A percentile compares a stretch with the other conserved stretches of the same genome.
Conservation (phyloP, 2,113 vertebrate genomes). For the Danionella cerebrum region DNA sequence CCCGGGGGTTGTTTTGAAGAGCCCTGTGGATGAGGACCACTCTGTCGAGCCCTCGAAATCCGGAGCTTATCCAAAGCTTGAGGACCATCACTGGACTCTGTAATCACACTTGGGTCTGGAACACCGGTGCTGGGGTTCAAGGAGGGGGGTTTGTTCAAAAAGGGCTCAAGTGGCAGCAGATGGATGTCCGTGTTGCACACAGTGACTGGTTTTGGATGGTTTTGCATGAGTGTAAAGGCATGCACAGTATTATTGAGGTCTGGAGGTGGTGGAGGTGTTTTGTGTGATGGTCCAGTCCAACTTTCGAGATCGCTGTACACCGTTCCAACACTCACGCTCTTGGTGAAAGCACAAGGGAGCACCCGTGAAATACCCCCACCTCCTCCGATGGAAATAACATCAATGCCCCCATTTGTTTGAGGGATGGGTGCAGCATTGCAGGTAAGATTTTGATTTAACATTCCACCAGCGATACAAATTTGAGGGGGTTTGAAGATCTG, state of each 20-base stretch:
- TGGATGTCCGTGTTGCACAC: slow-evolving; percentile 27
- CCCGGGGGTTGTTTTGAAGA: slow-evolving; percentile 46
- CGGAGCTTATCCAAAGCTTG: slow-evolving; percentile 55
- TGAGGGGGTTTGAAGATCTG: slow-evolving; percentile 27
- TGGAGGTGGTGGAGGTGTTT: slow-evolving; percentile 20
- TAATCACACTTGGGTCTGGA: slow-evolving; percentile 44
- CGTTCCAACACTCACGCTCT: slow-evolving; percentile 44
- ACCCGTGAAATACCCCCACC: slow-evolving; percentile 39
- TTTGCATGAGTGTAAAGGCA: slow-evolving; percentile 40
- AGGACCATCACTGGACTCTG: slow-evolving; percentile 13
- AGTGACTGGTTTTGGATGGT: background rate
- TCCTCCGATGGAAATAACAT: slow-evolving; percentile 41
- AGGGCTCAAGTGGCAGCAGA: slow-evolving; percentile 52
- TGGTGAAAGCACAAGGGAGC: slow-evolving; percentile 42
- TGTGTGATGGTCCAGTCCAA: slow-evolving; percentile 44
- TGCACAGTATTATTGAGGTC: slow-evolving; percentile 37
- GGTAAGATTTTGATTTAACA: slow-evolving; percentile 48
- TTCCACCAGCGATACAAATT: slow-evolving; percentile 19
- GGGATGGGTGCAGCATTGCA: slow-evolving; percentile 49
- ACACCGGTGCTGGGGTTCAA: slow-evolving; percentile 32
- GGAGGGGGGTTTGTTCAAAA: slow-evolving; percentile 51
- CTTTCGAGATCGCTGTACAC: slow-evolving; percentile 49
- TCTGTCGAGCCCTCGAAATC: slow-evolving; percentile 42
- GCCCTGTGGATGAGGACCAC: slow-evolving; percentile 38
- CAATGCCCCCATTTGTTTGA: slow-evolving; percentile 48